Percentiles rank a stretch among this genome's conserved stretches.
Evolutionary conservation across 2,888 invertebrate species (phyloP).

Genomic region (Lasioglossum villosulum): DNA sequence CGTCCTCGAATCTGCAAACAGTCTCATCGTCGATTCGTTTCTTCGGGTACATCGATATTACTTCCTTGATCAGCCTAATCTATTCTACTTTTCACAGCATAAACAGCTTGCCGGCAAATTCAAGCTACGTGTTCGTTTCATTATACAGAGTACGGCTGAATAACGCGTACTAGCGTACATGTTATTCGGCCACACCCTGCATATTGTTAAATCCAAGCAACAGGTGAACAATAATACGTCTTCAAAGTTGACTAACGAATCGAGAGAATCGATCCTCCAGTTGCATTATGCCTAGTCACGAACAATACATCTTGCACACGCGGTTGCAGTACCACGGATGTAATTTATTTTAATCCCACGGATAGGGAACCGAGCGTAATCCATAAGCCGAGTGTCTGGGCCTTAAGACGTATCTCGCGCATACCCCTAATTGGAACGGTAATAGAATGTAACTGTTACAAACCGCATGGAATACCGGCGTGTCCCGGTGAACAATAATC

Average conservation of each 20-base stretch:
- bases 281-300: neutral
- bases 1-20: neutral
- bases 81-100: neutral
- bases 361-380: slow-evolving; percentile 32
- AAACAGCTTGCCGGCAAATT: neutral
- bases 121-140: neutral
- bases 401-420: neutral
- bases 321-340: slow-evolving; percentile 2
- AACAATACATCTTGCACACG: neutral
- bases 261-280: neutral
- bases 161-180: no score
- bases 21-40: neutral
- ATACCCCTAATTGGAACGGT: slow-evolving; percentile 51
- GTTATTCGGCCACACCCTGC: no score
- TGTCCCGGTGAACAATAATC: slow-evolving; percentile 35
- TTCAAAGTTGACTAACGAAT: neutral
- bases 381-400: slow-evolving; percentile 7
- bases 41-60: neutral
- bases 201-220: neutral
- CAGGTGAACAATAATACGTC: neutral
- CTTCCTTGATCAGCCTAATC: neutral
- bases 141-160: no score
- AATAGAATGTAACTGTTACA: slow-evolving; percentile 55
- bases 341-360: slow-evolving; percentile 47
- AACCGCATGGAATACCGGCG: slow-evolving; percentile 28